These are phyloP conservation scores for Lasioglossum vierecki DNA, from an alignment of 2,888 invertebrate genomes.

Conservation along the genomic window DNA sequence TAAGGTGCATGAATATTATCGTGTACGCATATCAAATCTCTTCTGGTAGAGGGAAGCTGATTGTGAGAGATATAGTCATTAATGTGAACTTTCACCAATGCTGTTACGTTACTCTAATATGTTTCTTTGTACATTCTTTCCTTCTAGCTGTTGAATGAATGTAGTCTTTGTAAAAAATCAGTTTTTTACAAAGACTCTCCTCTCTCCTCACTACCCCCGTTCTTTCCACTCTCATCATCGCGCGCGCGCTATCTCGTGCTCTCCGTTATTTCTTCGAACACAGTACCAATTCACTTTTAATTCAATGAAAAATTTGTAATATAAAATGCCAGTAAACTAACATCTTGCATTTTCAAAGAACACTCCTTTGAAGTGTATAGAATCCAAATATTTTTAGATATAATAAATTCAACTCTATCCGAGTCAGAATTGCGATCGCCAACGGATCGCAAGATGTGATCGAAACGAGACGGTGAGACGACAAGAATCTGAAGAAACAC, in stretches of 20 bases:
- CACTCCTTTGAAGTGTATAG: not conserved
- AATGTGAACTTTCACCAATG: conserved; percentile 20
- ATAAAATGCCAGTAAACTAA: not conserved
- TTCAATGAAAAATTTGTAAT: not conserved
- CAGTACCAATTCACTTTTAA: not conserved
- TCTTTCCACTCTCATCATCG: too few relatives aligned
- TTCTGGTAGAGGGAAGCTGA: not conserved
- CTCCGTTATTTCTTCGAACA: not conserved
- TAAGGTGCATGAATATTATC: not conserved
- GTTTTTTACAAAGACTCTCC: not conserved
- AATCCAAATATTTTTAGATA: too few relatives aligned
- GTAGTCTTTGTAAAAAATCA: not conserved
- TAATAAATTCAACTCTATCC: too few relatives aligned
- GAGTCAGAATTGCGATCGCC: too few relatives aligned
- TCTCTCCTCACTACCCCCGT: not conserved
- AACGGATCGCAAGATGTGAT: too few relatives aligned
- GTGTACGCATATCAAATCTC: not conserved
- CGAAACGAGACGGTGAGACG: too few relatives aligned
- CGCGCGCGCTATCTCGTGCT: too few relatives aligned
- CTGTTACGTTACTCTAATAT: conserved; percentile 4
- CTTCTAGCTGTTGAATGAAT: not conserved
- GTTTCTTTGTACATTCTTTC: not conserved
- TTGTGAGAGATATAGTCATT: conserved; percentile 2
- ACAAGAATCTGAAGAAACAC: too few relatives aligned
- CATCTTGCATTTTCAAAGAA: too few relatives aligned